Evolutionary conservation across 2,888 invertebrate genomes (phyloP).

Genomic region (Litoditis marina): DNA sequence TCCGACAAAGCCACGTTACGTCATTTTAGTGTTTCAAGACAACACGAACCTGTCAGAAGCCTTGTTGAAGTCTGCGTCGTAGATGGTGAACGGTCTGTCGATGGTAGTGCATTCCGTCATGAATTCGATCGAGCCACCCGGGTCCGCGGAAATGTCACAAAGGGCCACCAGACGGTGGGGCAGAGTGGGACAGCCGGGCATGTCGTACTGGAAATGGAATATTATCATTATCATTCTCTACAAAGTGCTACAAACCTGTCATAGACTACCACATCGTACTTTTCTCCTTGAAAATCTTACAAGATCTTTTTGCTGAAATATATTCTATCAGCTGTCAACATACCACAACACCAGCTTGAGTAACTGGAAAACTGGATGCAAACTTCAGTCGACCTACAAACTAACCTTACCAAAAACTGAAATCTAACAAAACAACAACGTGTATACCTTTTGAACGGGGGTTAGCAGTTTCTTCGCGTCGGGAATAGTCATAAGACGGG

Average conservation of each 20-base stretch:
- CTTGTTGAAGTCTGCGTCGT: conserved; percentile 95
- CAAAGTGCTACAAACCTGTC: too few relatives aligned
- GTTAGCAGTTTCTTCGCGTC: conserved; percentile 87
- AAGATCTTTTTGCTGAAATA: too few relatives aligned
- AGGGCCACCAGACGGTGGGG: conserved; percentile 73
- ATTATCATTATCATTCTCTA: conserved; percentile 11
- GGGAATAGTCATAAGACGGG: conserved; percentile 90
- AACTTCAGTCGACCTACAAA: too few relatives aligned
- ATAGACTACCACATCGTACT: too few relatives aligned
- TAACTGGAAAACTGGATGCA: too few relatives aligned
- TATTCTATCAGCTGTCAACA: too few relatives aligned
- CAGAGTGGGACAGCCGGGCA: conserved; percentile 51
- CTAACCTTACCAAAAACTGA: too few relatives aligned
- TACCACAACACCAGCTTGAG: too few relatives aligned
- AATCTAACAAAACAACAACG: neutral
- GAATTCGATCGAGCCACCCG: conserved; percentile 96
- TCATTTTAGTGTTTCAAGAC: too few relatives aligned
- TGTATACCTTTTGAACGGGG: conserved; percentile 69
- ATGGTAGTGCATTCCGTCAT: conserved; percentile 99
- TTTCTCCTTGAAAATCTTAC: too few relatives aligned
- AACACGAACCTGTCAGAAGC: conserved; percentile 80
- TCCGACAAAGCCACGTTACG: too few relatives aligned
- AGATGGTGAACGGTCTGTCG: conserved; percentile 97
- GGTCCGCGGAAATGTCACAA: conserved; percentile 98
- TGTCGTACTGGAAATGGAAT: conserved; percentile 44